Conservation (phyloP, 1,140 invertebrate species). For the Matsumurasca onukii region DNA sequence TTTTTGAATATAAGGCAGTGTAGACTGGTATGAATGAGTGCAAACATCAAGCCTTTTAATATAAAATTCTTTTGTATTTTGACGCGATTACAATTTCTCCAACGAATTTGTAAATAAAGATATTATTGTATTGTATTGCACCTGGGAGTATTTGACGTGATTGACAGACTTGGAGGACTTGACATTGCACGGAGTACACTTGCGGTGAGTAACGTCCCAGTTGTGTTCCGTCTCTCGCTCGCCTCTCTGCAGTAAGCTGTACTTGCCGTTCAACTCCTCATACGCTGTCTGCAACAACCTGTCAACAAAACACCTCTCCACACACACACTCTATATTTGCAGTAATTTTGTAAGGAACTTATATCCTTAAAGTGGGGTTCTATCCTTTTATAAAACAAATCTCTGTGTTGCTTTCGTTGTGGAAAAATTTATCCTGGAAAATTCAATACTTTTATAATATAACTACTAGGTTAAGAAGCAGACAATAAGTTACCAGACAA, state of each 20-base stretch:
- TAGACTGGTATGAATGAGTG: background rate
- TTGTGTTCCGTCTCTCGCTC: background rate
- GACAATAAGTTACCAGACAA: too few relatives aligned
- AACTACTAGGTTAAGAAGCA: too few relatives aligned
- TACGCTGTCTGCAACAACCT: conserved; percentile 2
- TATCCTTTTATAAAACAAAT: background rate
- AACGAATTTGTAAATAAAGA: background rate
- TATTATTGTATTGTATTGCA: background rate
- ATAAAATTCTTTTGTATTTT: background rate
- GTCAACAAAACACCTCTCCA: background rate
- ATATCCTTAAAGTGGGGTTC: background rate
- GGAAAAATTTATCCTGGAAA: background rate
- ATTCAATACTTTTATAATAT: background rate
- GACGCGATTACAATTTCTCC: background rate
- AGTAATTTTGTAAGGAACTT: too few relatives aligned
- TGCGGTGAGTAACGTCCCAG: background rate
- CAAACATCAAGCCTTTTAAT: background rate
- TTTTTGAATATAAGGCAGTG: too few relatives aligned
- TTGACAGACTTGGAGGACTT: conserved; percentile 8
- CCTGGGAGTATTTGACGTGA: background rate
- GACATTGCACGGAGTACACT: background rate
- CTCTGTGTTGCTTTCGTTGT: background rate
- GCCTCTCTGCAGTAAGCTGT: background rate
- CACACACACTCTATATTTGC: background rate
- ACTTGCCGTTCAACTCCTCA: background rate